Evolutionary conservation across 2,888 invertebrate genomes (phyloP), one percentile per base, ranked within the genome.

Genomic region (Pyrgus malvae): DNA sequence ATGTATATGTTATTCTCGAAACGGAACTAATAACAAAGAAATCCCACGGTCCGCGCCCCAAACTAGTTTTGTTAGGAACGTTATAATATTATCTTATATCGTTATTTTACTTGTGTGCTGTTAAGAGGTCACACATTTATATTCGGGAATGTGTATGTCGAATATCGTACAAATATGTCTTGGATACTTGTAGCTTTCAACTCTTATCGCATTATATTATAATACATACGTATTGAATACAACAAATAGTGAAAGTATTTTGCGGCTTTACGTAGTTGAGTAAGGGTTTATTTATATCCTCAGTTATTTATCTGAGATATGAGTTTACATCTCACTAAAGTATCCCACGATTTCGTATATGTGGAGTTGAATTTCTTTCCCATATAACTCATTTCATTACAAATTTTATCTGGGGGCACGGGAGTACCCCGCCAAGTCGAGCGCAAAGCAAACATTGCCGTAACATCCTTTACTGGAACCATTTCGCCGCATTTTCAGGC

Each of bases 11-110:
- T 37, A 25, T 16, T 57, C 56, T 62, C 64, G 62, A 75, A 68
- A 69, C 78, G 76, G 73, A 82, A 80, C 76, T 80, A 75, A 78
- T 72, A 74, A 69, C 71, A 69, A 70, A 75, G 72, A 76, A 74
- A 73, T 80, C 80, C 76, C 72, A 79, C 76, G 74, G 70, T 70
- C 71, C 73, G 70, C 66, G 75, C 67, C 69, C 66, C 66, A 71
- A 80, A 79, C 82, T 65, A 76, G 78, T 80, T 80, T 73, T 63
- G 65, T 64, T 68, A 49, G 12, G 17, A 16, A 40, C 19, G 12
- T 37, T 69, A 69, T 65, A 67, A 57, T 56, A 66, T 66, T n/a
- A 27, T 25, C 2, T 12, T 17, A 1, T 33, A 14, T 33, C 6
- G 33, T 3, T 14, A n/a, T 31, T 31, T n/a, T n/a, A n/a, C n/a